Base-by-base conservation (phyloP, 2,113 vertebrate species). In the Orientallactaga bullata region DNA sequence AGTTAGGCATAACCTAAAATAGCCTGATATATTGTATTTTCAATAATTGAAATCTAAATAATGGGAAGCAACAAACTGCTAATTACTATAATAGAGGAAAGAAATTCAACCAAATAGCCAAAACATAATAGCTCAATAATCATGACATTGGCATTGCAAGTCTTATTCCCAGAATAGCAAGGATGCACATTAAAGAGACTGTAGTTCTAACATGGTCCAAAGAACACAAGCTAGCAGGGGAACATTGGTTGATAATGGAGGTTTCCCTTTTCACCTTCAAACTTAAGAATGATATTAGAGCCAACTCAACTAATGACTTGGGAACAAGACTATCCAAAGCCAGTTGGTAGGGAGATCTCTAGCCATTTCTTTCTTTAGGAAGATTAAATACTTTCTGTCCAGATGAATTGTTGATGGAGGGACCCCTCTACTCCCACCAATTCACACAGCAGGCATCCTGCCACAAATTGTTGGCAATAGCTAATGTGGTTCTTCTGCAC, bases 91-190 rank as follows among this genome's bases (percentile, higher is more conserved):
- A 60, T 37, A 60, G 37, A 95, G 63, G 32, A 80, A 93, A 95
- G 55, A 90, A 91, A 93, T 82, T n/a, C 81, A 94, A 65, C 18
- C 26, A 94, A 85, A 42, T 80, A 96, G 66, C 72, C 73, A 91
- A 87, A 92, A 35, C 47, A 89, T 78, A 93, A 88, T 66, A 79
- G 84, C 7, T 5, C 10, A 55, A 88, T 78, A 78, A 85, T 58
- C 47, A 78, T 47, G 30, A 77, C 65, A 63, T 91, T 85, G 65
- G 78, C n/a, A 82, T 94, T 87, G 93, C 39, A 18, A 72, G 76
- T 86, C 11, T 72, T 81, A 79, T 71, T 88, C 58, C 85, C 87
- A 90, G 81, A 93, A 93, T 72, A 20, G 58, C 78, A 88, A 11
- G 23, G 17, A 66, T 78, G 23, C 21, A 30, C 74, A 12, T n/a